These are phyloP conservation scores for Heliangelus exortis DNA, from an alignment of 2,797 vertebrate genomes.

Conservation along the genomic window DNA sequence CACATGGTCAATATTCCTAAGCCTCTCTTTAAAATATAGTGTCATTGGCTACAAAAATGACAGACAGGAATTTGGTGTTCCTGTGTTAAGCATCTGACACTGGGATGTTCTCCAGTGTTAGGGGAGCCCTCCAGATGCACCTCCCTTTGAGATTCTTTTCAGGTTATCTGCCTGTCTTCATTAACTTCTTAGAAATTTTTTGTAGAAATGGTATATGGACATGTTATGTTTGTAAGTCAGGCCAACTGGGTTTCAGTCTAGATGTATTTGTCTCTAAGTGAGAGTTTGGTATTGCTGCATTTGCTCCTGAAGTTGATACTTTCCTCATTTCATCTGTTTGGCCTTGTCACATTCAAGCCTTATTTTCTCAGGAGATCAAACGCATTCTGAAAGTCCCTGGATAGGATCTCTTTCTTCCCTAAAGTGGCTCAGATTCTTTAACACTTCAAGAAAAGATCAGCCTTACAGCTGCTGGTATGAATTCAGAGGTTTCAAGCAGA, in stretches of 20 bases:
- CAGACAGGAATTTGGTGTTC: neutral
- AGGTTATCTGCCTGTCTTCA: neutral
- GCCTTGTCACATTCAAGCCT: neutral
- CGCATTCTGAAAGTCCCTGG: neutral
- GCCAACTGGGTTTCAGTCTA: neutral
- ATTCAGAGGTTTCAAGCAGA: neutral
- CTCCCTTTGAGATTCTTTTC: neutral
- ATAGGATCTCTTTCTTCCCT: neutral
- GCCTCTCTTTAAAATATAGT: neutral
- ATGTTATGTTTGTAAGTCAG: neutral
- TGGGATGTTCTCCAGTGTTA: neutral
- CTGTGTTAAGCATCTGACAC: neutral
- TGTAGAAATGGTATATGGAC: neutral
- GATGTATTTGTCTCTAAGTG: neutral
- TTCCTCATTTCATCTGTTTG: neutral
- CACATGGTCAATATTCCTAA: neutral
- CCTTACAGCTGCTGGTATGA: neutral
- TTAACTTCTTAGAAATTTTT: neutral
- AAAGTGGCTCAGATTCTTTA: neutral
- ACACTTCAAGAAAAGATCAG: neutral
- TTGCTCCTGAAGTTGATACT: neutral
- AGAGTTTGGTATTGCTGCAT: neutral
- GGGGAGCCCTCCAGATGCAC: neutral
- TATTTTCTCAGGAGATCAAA: neutral
- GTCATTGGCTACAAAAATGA: neutral